Evolutionary conservation across 2,797 vertebrate species (phyloP).

Genomic region (Otolemur crassicaudatus): DNA sequence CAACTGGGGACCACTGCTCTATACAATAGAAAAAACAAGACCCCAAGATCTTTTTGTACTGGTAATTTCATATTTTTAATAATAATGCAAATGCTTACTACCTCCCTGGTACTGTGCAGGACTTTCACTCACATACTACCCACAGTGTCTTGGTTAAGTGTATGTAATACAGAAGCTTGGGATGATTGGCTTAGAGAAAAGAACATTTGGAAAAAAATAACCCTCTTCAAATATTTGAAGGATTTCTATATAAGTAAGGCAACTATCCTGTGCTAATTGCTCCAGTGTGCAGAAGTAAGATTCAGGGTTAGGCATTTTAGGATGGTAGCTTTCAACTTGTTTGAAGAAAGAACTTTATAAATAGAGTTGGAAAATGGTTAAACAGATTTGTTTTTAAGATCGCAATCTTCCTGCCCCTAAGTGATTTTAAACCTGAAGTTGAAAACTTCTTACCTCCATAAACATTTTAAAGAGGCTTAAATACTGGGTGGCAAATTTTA

Average conservation of each 20-base stretch:
- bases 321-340: background rate
- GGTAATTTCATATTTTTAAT: background rate
- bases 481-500: background rate
- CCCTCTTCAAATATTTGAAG: background rate
- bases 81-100: background rate
- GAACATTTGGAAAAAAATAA: background rate
- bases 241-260: background rate
- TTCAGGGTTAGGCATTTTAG: background rate
- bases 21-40: background rate
- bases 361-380: constrained; percentile 1
- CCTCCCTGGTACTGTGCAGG: background rate
- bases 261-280: background rate
- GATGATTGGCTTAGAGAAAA: background rate
- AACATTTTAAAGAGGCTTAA: constrained; percentile 9
- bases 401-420: background rate
- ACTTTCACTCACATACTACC: background rate
- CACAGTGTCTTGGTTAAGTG: background rate
- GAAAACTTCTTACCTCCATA: background rate
- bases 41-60: background rate
- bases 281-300: background rate
- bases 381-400: background rate
- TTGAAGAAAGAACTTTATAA: constrained; percentile 38
- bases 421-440: constrained; percentile 37
- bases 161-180: background rate
- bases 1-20: no score